phyloP scores from a whole-genome alignment of 1,140 invertebrate genomes.

The Heliothis virescens region DNA sequence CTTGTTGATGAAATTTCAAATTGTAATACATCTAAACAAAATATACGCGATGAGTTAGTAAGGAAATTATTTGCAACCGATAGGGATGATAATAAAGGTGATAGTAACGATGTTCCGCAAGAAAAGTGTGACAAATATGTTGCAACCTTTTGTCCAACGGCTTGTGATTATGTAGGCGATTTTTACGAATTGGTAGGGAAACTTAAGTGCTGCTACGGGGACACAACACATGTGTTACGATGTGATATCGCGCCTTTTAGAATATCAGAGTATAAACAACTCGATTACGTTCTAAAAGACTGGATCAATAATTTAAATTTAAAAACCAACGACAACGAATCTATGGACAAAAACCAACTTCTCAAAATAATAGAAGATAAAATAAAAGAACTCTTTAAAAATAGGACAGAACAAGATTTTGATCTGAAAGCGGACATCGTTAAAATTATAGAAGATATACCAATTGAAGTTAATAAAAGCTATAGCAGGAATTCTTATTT shows the following conservation, averaged over 20 bases:
- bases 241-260: not conserved
- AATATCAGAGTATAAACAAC: constrained; percentile 18
- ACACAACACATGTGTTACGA: not conserved
- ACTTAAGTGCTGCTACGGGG: constrained; percentile 1
- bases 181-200: constrained; percentile 3
- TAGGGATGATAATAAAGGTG: not conserved
- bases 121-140: not conserved
- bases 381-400: constrained; percentile 12
- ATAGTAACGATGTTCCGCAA: not conserved
- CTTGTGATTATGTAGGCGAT: constrained; percentile 5
- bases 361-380: not conserved
- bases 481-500: constrained; percentile 1
- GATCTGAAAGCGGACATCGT: constrained; percentile 23
- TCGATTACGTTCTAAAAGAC: constrained; percentile 25
- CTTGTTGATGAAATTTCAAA: constrained; percentile 8
- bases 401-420: constrained; percentile 14
- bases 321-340: not conserved
- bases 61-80: constrained; percentile 9
- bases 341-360: not conserved
- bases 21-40: not conserved
- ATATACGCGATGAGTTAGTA: not conserved
- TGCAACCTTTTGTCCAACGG: not conserved
- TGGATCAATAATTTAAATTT: constrained; percentile 8
- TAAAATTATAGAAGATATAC: constrained; percentile 8
- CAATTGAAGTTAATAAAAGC: constrained; percentile 16